These are phyloP conservation scores for Melanogrammus aeglefinus DNA, from an alignment of 2,797 vertebrate genomes.

Conservation along the genomic window DNA sequence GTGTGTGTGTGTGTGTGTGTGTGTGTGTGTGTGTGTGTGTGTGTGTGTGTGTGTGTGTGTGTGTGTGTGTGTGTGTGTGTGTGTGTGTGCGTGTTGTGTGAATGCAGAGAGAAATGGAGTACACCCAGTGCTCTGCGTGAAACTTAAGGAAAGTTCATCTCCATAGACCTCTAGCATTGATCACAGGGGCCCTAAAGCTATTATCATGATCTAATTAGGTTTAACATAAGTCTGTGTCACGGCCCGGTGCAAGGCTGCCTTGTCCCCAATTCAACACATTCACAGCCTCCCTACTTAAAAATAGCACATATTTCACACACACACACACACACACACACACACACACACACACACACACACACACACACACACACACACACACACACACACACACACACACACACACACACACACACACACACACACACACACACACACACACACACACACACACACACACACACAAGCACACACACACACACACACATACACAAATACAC, in stretches of 20 bases:
- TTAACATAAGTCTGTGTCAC: slow-evolving; percentile 81
- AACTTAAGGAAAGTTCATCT: slow-evolving; percentile 78
- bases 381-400: too few species aligned
- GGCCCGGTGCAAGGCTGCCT: slow-evolving; percentile 76
- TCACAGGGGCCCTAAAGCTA: slow-evolving; percentile 81
- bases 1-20: too few species aligned
- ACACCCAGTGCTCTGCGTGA: slow-evolving; percentile 59
- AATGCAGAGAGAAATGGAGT: slow-evolving; percentile 51
- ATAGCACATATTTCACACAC: slow-evolving; percentile 64
- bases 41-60: not conserved
- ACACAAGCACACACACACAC: slow-evolving; percentile 25
- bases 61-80: slow-evolving; percentile 13
- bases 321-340: slow-evolving; percentile 35
- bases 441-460: too few species aligned
- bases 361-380: too few species aligned
- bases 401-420: too few species aligned
- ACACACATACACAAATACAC: slow-evolving; percentile 41
- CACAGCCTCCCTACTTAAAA: slow-evolving; percentile 69
- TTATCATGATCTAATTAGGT: slow-evolving; percentile 83
- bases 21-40: slow-evolving; percentile 8
- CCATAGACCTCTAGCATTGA: slow-evolving; percentile 75
- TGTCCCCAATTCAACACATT: slow-evolving; percentile 77
- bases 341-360: too few species aligned
- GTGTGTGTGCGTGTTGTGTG: not conserved
- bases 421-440: too few species aligned